Evolutionary conservation across 2,797 vertebrate genomes (phyloP), one percentile per base, ranked within the genome.

Genomic region (Pangasius mekongensis): DNA sequence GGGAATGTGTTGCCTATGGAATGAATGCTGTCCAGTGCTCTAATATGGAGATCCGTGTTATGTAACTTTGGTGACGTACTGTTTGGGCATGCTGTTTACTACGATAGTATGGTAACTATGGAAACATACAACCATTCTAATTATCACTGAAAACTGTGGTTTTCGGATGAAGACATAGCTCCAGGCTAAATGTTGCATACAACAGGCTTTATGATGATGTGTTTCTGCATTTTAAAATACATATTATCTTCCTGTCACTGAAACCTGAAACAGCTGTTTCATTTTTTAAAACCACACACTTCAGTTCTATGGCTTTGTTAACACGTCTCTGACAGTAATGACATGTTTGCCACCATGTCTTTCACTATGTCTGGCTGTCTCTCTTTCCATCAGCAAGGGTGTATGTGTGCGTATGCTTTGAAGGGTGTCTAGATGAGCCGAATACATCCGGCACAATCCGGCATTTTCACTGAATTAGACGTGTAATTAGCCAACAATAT

Each of bases 191-290:
- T 1, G 36, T 30, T 74, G 4, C 22, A 5, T 36, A 22, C 0
- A 10, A 5, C 83, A 76, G 0, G 36, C 11, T 71, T 84, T 74
- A 74, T 2, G 7, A 10, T 84, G 66, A 22, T 27, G 27, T n/a
- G 52, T 90, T 66, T 86, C 24, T 73, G 54, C 30, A 78, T 56
- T 77, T 77, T 52, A 18, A 69, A 22, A 73, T 43, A 24, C 3
- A 54, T 33, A 33, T 56, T 30, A 33, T 20, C 74, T 77, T 52
- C 74, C 74, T 77, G 74, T 77, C 74, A 36, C 0, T 47, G n/a
- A 82, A 67, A 69, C 5, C 13, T 54, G 43, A 47, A 39, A 84
- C 56, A 67, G 85, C 82, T 85, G 58, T 58, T 85, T 87, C n/a
- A 60, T 4, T 30, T 62, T 62, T 78, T 56, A 33, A 78, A 87